Evolutionary conservation across 2,113 vertebrate species (phyloP).

Genomic region (Pongo abelii): DNA sequence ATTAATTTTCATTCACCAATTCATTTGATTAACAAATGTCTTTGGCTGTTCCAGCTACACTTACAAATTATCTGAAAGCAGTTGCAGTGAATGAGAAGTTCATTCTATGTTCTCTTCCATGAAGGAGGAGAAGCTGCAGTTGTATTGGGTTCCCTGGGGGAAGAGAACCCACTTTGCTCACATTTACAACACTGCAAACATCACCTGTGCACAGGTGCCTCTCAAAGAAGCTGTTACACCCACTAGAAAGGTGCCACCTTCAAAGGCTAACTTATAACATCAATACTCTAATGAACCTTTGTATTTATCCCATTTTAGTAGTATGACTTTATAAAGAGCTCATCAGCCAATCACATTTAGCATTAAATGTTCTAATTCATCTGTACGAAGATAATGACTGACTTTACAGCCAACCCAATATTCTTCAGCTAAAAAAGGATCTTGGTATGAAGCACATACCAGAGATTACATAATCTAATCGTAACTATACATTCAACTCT

Average conservation of each 20-base stretch:
- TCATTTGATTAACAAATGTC: background rate
- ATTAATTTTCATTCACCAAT: background rate
- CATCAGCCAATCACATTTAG: background rate
- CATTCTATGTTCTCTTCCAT: rapidly evolving
- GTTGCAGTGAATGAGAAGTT: background rate
- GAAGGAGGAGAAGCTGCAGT: background rate
- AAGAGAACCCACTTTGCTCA: background rate
- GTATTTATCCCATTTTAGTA: background rate
- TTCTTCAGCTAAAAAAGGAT: background rate
- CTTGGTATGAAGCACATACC: too few relatives aligned
- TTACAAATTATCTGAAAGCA: background rate
- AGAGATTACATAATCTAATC: background rate
- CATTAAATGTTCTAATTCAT: background rate
- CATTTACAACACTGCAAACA: background rate
- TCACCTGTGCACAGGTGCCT: background rate
- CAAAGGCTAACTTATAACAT: background rate
- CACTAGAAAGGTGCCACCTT: background rate
- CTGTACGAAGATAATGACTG: background rate
- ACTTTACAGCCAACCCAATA: background rate
- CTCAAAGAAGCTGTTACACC: background rate
- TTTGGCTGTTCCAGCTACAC: background rate
- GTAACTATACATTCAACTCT: background rate
- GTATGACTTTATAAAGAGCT: background rate
- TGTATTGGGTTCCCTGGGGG: background rate
- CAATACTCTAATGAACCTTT: background rate